Base-by-base conservation (phyloP, 2,888 invertebrate genomes). In the Ischnura elegans region DNA sequence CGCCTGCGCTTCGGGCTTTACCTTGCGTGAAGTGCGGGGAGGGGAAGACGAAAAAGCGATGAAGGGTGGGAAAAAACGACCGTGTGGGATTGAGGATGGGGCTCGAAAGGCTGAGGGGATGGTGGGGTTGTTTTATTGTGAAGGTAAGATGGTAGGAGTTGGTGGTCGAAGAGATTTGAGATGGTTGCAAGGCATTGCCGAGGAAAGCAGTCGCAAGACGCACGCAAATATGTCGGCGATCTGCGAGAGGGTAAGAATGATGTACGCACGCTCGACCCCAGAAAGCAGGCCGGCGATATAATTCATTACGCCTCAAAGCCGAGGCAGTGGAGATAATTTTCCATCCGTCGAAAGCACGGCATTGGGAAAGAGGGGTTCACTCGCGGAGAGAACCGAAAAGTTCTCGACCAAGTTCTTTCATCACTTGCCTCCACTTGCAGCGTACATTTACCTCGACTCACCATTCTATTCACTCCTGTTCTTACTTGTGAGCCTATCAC, bases 91-190 rank as follows among this genome's bases (percentile, higher is more conserved):
- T n/a, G 29, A 29, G 29, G 76, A 36, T 10, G 36, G n/a, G 76
- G 76, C 16, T 66, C 66, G 76, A 36, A 76, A 0, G 76, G 29
- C 29, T 6, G n/a, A 36, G 25, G 51, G 61, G 61, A n/a, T 16
- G 1, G 47, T 6, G 61, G 21, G 61, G 61, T 16, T 0, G 13
- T 61, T 3, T 16, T n/a, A n/a, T n/a, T 0, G 61, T 16, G 1
- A 5, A 13, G 76, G 36, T 13, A 16, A 36, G 29, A 3, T n/a
- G 76, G 46, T 21, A 42, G 55, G 16, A 8, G 87, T 36, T 36
- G 55, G 55, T 19, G 51, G 87, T 19, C 19, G 87, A 42, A 42
- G 90, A 90, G 90, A 90, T 90, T 90, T 61, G 90, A 90, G 90
- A 90, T 43, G 90, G 61, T 43, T 55, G 61, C 61, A 55, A 51